Conservation (phyloP, 1,140 invertebrate genomes). For the Scaptomyza montana region DNA sequence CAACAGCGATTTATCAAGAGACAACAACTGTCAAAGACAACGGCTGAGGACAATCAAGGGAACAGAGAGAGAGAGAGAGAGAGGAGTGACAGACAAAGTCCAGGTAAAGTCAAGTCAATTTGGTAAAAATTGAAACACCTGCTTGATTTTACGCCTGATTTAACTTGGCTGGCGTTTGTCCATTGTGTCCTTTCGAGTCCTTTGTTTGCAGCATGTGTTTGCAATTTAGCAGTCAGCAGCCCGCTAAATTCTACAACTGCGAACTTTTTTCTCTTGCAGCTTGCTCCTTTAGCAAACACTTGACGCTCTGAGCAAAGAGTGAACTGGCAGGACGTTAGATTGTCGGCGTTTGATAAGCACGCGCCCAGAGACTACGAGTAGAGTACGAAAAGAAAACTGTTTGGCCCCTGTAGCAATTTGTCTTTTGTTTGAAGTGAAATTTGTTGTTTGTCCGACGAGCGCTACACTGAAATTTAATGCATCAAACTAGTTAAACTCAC, state of each 20-base stretch:
- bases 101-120: slow-evolving; percentile 73
- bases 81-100: slow-evolving; percentile 7
- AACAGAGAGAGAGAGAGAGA: not conserved
- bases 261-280: slow-evolving; percentile 6
- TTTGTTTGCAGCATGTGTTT: slow-evolving; percentile 71
- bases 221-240: slow-evolving; percentile 75
- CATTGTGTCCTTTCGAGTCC: slow-evolving; percentile 25
- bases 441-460: slow-evolving; percentile 70
- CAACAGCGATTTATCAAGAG: slow-evolving; percentile 57
- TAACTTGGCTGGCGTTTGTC: slow-evolving; percentile 60
- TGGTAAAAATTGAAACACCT: slow-evolving; percentile 81
- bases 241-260: slow-evolving; percentile 64
- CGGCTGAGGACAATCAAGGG: slow-evolving; percentile 9
- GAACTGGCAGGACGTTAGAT: slow-evolving; percentile 56
- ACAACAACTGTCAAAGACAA: slow-evolving; percentile 26
- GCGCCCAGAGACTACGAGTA: slow-evolving; percentile 2
- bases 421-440: slow-evolving; percentile 82
- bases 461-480: slow-evolving; percentile 63
- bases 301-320: slow-evolving; percentile 55
- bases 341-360: slow-evolving; percentile 58
- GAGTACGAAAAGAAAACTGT: slow-evolving; percentile 40
- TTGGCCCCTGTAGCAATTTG: slow-evolving; percentile 68
- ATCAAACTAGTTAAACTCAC: slow-evolving; percentile 48
- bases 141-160: slow-evolving; percentile 81
- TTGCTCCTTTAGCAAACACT: slow-evolving; percentile 74